Percentiles rank a stretch among this genome's conserved stretches.
Conservation (phyloP, 2,113 vertebrate genomes). For the Rhagologus leucostigma region DNA sequence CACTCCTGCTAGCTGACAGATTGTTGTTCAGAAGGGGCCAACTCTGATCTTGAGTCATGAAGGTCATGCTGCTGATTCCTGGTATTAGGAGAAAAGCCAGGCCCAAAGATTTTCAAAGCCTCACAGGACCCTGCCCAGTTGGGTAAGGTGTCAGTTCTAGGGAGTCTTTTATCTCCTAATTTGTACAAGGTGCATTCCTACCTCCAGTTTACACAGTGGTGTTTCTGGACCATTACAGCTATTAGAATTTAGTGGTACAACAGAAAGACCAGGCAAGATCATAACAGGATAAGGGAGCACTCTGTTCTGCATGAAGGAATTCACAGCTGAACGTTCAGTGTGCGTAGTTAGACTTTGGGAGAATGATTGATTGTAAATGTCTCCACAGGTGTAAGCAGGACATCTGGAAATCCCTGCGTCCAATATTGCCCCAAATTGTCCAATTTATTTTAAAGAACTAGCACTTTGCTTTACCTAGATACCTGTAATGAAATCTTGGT, state of each 20-base stretch:
- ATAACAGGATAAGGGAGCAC: neutral
- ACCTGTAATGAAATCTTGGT: neutral
- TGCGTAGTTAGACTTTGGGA: neutral
- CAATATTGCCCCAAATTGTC: neutral
- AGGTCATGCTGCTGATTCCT: neutral
- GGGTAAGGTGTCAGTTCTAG: neutral
- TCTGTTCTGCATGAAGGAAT: neutral
- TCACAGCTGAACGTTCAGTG: neutral
- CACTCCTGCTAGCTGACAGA: neutral
- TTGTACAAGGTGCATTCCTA: neutral
- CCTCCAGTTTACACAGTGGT: neutral
- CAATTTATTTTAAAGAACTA: neutral
- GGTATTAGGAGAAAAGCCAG: neutral
- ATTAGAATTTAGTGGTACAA: neutral
- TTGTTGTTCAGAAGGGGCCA: neutral
- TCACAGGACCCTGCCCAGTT: neutral
- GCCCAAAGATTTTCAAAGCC: neutral
- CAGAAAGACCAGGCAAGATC: neutral
- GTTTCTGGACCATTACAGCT: neutral
- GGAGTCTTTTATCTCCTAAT: neutral
- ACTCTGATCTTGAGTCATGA: neutral
- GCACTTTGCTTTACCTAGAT: neutral
- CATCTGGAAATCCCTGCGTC: neutral
- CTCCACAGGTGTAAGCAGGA: neutral
- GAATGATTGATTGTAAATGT: neutral